Base-by-base conservation (phyloP, 2,113 vertebrate genomes). In the Hippocampus barbouri region DNA sequence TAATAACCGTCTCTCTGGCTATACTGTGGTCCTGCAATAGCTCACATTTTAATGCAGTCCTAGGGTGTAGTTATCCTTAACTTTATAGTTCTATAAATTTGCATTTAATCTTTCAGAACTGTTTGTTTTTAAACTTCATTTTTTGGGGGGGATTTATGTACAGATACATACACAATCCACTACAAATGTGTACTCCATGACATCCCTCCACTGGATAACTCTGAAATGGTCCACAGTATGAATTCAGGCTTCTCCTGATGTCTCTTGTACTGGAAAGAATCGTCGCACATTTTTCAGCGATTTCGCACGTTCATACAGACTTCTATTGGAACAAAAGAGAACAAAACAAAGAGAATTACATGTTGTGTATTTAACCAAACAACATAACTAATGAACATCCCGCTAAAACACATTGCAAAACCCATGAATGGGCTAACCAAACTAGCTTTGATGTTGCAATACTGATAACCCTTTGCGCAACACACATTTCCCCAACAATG, bases 181-280 rank as follows among this genome's bases (percentile, higher is more conserved):
- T 45, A 14, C 12, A 12, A 11, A 45, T 45, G 9, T 45, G 12
- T 45, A 45, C 43, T 45, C 43, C 43, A 11, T 45, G 2, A 45
- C 43, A 11, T 12, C 9, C 43, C 43, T 11, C 43, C 43, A 45
- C 12, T 45, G 43, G 74, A 74, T 81, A 74, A 11, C 60, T 63
- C 47, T 5, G 30, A 34, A 34, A 34, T 34, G 4, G 30, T 67
- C 54, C 47, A 65, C 47, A 25, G 65, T 38, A 67, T 69, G 57
- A 72, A 45, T 45, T 45, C 10, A 9, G 9, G 43, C 43, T 45
- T 45, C 11, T 45, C 40, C 27, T 4, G 41, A 63, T 34, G 30
- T 84, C 75, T 74, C 41, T 79, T 74, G n/a, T 6, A 38, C 66
- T 66, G 49, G 72, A 76, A 77, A 68, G 34, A 64, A 72, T 76